Evolutionary conservation across 2,797 vertebrate genomes (phyloP), one percentile per base, ranked within the genome.

Genomic region (Columba guinea): DNA sequence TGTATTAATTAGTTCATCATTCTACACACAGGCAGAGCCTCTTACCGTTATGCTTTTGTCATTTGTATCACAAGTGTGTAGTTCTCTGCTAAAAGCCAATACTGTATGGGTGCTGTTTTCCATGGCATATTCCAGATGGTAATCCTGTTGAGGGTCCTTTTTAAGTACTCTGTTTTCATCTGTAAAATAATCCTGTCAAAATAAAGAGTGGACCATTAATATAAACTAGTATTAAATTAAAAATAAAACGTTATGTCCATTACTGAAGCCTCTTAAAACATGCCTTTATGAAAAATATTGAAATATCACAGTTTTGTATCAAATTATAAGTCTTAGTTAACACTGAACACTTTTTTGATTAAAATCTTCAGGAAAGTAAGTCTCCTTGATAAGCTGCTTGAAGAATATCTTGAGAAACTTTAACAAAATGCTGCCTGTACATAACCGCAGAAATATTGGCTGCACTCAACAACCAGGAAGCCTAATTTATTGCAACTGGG

Each of bases 31-130:
- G 5, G 14, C 17, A n/a, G 46, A 39, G 24, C 16, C 49, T 75
- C 97, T 97, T 97, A 99, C 98, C 96, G 98, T 98, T 96, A 99
- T 98, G 46, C 91, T 98, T 91, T 97, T 98, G 96, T 99, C 98
- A 48, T 98, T 97, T 46, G 79, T 51, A 74, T 99, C 98, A 93
- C 98, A 99, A 22, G 98, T 99, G 71, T 98, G 97, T 49, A 99
- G 97, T 52, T 98, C 96, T 95, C 98, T 97, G 93, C 96, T 98
- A 95, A 99, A 99, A 63, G 97, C 98, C 86, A 99, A 78, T 70
- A 98, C 80, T 6, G 98, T 99, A 70, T 99, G 98, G 12, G 98
- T 99, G 52, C 93, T 96, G 63, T 99, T 99, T 97, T 99, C 98
- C 97, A 98, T 98, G 62, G 98, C 98, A 53, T 98, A 98, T 30